Conservation (phyloP, 2,113 vertebrate species). For the Tyrannus savana region DNA sequence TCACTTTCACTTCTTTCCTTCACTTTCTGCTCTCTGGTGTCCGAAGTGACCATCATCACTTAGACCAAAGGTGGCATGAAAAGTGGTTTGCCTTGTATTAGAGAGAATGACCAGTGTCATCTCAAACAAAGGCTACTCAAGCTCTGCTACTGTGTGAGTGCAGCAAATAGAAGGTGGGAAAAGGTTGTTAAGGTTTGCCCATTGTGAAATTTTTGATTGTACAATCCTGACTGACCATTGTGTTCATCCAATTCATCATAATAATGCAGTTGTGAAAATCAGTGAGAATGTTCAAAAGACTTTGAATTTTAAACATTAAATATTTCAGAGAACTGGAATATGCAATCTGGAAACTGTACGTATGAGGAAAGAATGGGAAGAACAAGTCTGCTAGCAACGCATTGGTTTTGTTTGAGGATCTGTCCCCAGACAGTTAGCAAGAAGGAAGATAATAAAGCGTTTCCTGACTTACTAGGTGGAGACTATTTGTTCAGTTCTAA, state of each 20-base stretch:
- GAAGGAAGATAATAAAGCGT: neutral
- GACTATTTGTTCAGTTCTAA: neutral
- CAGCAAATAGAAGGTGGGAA: neutral
- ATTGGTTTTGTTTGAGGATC: neutral
- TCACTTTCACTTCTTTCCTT: neutral
- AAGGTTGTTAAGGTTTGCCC: neutral
- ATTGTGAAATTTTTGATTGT: neutral
- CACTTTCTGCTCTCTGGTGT: neutral
- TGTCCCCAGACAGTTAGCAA: neutral
- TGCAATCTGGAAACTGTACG: neutral
- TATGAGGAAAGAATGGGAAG: neutral
- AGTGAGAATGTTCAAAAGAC: neutral
- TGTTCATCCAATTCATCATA: neutral
- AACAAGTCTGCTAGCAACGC: neutral
- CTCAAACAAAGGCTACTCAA: neutral
- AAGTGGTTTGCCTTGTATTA: neutral
- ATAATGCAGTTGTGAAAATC: neutral
- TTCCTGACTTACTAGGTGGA: neutral
- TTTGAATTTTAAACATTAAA: neutral
- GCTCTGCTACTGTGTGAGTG: neutral
- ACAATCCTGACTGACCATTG: neutral
- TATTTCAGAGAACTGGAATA: neutral
- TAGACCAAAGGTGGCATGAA: neutral
- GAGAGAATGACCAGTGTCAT: neutral
- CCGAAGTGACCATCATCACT: accelerated